Base-by-base conservation (phyloP, 2,888 invertebrate genomes). In the Thymelicus lineola region DNA sequence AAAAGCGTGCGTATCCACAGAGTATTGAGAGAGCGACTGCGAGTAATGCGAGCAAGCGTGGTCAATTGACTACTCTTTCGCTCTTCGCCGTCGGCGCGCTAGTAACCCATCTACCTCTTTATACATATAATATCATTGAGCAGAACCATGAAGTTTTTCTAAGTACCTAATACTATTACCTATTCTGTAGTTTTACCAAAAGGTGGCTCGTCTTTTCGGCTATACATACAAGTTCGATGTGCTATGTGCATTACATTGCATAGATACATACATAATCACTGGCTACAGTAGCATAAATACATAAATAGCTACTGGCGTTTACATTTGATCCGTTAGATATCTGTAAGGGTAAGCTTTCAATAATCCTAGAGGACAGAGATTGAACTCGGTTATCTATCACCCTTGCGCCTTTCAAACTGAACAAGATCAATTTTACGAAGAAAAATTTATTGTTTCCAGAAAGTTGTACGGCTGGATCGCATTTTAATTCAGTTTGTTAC, bases 291-390 rank as follows among this genome's bases (percentile, higher is more conserved):
- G 50, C 63, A 4, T 17, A 46, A 38, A 55, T 15, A 46, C 7
- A 15, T 58, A 57, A 45, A 66, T 60, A 50, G 17, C n/a, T 46
- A 58, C 28, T 53, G 14, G 12, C 61, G 15, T 53, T 45, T 62
- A 55, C 36, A 57, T 62, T 57, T 62, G 20, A 62, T 45, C 36
- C 62, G 45, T 42, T 62, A 55, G 42, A 61, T 68, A 68, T 62
- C 57, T 62, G 36, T 57, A 46, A 68, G 78, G 74, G 78, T 83
- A 81, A 84, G 84, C 82, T 83, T 81, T 82, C 82, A 84, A 87
- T 86, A 86, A 88, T 85, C 85, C 82, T 75, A 82, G 79, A 74
- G 80, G 89, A 87, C 87, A 84, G 84, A 85, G 89, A 88, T 86
- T 83, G 86, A 89, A 80, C 77, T 81, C 80, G 74, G 74, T 77